Conservation (phyloP, 2,113 vertebrate genomes). For the Shinisaurus crocodilurus region DNA sequence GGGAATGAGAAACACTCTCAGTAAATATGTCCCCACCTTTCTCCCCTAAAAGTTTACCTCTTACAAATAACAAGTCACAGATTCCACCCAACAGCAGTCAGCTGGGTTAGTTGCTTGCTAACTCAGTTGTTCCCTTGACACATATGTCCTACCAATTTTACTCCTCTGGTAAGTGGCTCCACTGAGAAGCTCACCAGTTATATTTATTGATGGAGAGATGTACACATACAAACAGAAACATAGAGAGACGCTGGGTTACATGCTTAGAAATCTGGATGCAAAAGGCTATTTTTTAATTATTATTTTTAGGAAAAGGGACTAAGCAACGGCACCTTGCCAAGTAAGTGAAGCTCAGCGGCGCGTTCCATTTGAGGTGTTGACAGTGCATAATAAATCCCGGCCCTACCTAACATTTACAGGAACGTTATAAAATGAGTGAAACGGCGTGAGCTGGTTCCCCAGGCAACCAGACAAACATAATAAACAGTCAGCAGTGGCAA, state of each 20-base stretch:
- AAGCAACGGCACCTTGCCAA: slow-evolving; percentile 75
- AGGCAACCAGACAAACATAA: slow-evolving; percentile 89
- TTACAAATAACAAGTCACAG: slow-evolving; percentile 70
- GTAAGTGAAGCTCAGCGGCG: slow-evolving; percentile 77
- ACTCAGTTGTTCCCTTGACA: slow-evolving; percentile 51
- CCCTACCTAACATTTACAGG: slow-evolving; percentile 87
- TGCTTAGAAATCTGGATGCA: slow-evolving; percentile 15
- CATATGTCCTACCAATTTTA: slow-evolving; percentile 39
- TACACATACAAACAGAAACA: not conserved
- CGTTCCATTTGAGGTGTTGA: slow-evolving; percentile 87
- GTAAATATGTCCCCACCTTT: slow-evolving; percentile 69
- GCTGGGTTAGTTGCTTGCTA: slow-evolving; percentile 23
- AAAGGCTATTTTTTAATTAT: not conserved
- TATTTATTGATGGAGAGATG: slow-evolving; percentile 10
- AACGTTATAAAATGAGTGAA: slow-evolving; percentile 86
- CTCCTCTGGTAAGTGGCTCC: not conserved
- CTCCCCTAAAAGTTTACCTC: slow-evolving; percentile 62
- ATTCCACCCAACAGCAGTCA: slow-evolving; percentile 67
- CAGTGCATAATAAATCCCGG: slow-evolving; percentile 87
- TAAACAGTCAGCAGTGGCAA: slow-evolving; percentile 82
- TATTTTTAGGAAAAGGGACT: slow-evolving; percentile 30
- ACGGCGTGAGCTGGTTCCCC: slow-evolving; percentile 82
- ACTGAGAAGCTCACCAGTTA: slow-evolving; percentile 30
- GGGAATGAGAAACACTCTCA: slow-evolving; percentile 70
- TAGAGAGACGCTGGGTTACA: not conserved